Evolutionary conservation across 2,113 vertebrate genomes (phyloP).

Genomic region (Cepphus grylle): DNA sequence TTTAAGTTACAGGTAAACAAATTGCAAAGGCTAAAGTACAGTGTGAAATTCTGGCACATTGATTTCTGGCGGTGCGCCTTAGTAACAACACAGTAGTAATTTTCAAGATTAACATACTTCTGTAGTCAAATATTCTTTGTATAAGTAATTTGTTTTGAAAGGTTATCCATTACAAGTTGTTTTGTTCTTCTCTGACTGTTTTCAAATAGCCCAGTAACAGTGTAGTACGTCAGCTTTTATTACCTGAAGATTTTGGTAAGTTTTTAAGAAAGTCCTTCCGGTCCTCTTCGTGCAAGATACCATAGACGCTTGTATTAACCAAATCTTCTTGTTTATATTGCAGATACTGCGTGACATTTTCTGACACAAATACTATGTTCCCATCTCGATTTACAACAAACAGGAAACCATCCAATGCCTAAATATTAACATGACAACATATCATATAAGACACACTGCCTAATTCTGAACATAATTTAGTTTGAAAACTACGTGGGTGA

Average conservation of each 20-base stretch:
- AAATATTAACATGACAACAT: slow-evolving; percentile 1
- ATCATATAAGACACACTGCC: background rate
- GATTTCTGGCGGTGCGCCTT: background rate
- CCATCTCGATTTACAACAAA: slow-evolving; percentile 98
- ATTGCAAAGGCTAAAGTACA: background rate
- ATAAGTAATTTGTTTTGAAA: background rate
- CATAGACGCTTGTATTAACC: slow-evolving; percentile 95
- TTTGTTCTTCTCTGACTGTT: background rate
- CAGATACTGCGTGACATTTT: slow-evolving; percentile 97
- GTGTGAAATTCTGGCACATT: background rate
- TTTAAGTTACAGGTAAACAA: background rate
- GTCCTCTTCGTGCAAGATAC: slow-evolving; percentile 94
- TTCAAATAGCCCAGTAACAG: background rate
- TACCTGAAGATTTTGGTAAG: slow-evolving; percentile 91
- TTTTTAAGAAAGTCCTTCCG: slow-evolving; percentile 95
- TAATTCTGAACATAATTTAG: background rate
- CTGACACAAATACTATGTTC: slow-evolving; percentile 96
- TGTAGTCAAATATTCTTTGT: background rate
- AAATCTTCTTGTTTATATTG: slow-evolving; percentile 97
- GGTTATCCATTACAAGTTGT: background rate
- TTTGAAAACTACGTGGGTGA: background rate
- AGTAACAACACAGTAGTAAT: background rate
- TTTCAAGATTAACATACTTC: background rate
- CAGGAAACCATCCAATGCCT: slow-evolving; percentile 96
- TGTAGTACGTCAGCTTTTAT: background rate